Evolutionary conservation across 2,797 vertebrate species (phyloP).

Genomic region (Avahi laniger): DNA sequence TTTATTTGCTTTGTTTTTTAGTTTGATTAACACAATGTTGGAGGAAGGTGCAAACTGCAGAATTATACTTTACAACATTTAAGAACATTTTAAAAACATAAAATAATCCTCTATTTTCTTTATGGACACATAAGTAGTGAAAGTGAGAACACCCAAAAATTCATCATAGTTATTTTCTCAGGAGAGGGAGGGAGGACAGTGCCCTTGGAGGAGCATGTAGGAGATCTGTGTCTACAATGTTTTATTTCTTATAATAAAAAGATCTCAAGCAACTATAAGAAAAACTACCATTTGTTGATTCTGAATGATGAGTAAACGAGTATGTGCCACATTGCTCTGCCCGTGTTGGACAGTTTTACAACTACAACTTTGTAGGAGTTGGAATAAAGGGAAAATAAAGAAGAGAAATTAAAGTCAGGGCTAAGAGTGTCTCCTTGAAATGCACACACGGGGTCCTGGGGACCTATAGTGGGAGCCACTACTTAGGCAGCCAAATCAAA

Average conservation of each 20-base stretch:
- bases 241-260: neutral
- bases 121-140: neutral
- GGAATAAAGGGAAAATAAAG: neutral
- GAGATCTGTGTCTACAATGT: neutral
- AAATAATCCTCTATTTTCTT: neutral
- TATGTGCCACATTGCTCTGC: neutral
- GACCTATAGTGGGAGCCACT: fast-evolving
- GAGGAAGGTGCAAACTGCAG: neutral
- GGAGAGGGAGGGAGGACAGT: neutral
- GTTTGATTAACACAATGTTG: neutral
- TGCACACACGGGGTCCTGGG: neutral
- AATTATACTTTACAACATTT: neutral
- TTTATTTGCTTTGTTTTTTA: neutral
- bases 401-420: neutral
- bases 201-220: fast-evolving
- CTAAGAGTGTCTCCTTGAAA: neutral
- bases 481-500: neutral
- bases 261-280: neutral
- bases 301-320: no score
- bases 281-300: neutral
- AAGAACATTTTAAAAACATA: neutral
- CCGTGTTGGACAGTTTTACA: fast-evolving
- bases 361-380: neutral
- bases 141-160: neutral
- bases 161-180: fast-evolving